A percentile compares a stretch with the other conserved stretches of the same genome.
Conservation (phyloP, 53 echinoderm and acorn worm genomes). For the Holothuria leucospilota region DNA sequence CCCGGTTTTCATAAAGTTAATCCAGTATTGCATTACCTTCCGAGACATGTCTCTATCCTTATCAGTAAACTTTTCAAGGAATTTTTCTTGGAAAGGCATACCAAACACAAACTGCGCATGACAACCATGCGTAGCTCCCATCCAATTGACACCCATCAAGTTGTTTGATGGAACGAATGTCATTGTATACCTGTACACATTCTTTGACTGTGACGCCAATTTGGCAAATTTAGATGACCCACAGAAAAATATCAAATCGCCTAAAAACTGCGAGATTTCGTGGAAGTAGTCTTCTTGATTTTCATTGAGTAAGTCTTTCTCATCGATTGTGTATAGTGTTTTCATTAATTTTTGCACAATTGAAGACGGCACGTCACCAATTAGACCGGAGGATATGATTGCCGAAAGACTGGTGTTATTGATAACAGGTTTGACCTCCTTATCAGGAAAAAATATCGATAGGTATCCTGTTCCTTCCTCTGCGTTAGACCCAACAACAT, state of each 20-base stretch:
- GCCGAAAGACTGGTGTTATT: background rate
- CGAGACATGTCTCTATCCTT: constrained; percentile 8
- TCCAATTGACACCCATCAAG: background rate
- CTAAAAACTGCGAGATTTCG: background rate
- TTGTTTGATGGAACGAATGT: background rate
- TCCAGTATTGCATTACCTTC: too few species aligned
- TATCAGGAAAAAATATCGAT: background rate
- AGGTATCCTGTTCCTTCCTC: constrained; percentile 6
- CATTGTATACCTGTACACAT: background rate
- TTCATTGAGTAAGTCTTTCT: background rate
- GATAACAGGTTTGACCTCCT: background rate
- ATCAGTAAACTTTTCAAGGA: background rate
- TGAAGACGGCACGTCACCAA: background rate
- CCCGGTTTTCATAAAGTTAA: too few species aligned
- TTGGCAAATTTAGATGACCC: constrained; percentile 10
- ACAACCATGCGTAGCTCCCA: background rate
- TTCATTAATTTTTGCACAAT: background rate
- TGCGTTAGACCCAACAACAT: background rate
- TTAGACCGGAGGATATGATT: background rate
- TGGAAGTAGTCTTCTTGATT: background rate
- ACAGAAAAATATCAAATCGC: background rate
- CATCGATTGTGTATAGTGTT: background rate
- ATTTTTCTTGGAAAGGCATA: background rate
- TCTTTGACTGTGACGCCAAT: background rate
- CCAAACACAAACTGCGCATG: background rate